Percentiles rank a stretch among this genome's conserved stretches.
These are phyloP conservation scores for Pogonocichla stellata DNA, from an alignment of 2,113 vertebrate species.

Conservation along the genomic window DNA sequence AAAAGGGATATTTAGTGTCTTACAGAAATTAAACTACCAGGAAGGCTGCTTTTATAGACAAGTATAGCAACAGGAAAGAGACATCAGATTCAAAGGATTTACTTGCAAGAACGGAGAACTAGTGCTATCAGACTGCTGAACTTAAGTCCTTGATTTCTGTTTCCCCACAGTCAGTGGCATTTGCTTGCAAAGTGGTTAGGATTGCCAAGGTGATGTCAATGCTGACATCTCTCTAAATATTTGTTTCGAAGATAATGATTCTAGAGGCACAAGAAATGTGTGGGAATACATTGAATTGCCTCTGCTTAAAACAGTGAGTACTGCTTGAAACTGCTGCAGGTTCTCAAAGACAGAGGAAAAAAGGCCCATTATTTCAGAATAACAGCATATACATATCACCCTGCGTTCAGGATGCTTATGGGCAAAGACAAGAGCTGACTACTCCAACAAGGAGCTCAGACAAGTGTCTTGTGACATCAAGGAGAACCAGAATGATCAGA, in stretches of 20 bases:
- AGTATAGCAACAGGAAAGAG: background rate
- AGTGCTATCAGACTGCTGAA: background rate
- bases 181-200: background rate
- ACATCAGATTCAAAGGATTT: background rate
- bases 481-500: background rate
- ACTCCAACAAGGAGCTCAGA: background rate
- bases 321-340: background rate
- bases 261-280: background rate
- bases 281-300: background rate
- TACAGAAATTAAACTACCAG: background rate
- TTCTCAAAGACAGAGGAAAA: background rate
- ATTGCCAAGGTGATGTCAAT: background rate
- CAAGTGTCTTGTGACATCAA: background rate
- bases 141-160: background rate
- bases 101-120: background rate
- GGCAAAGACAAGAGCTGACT: background rate
- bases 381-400: background rate
- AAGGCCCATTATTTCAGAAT: background rate
- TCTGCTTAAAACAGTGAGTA: background rate
- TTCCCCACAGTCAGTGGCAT: background rate
- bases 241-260: background rate
- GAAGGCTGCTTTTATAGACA: background rate
- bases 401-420: background rate
- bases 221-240: background rate
- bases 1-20: background rate